Conservation (phyloP, 2,888 invertebrate species). For the Mesochorus sp. region DNA sequence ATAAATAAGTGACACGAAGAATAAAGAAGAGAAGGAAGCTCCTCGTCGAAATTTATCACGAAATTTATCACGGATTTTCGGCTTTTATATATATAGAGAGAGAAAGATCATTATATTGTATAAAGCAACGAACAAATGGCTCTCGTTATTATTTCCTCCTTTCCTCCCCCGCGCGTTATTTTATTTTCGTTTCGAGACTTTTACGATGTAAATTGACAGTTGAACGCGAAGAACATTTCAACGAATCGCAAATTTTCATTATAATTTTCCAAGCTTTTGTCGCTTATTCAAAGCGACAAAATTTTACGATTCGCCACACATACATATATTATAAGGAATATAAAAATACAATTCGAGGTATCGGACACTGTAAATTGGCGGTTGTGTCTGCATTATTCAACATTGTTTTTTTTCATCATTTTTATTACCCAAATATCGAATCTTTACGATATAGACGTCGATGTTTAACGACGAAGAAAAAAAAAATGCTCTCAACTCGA, state of each 20-base stretch:
- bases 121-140: conserved; percentile 71
- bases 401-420: too few species aligned
- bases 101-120: conserved; percentile 70
- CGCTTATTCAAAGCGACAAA: too few species aligned
- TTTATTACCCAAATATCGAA: too few species aligned
- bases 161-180: neutral
- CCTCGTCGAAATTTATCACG: conserved; percentile 12
- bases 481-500: neutral
- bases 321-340: too few species aligned
- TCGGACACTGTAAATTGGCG: too few species aligned
- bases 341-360: too few species aligned
- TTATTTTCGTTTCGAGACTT: neutral
- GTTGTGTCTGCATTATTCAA: too few species aligned
- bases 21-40: neutral
- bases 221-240: neutral
- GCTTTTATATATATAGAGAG: conserved; percentile 6
- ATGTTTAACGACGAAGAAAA: conserved; percentile 11
- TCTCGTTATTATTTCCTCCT: conserved; percentile 50
- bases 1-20: conserved; percentile 12
- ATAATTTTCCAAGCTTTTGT: too few species aligned
- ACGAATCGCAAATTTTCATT: too few species aligned
- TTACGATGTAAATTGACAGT: conserved; percentile 25
- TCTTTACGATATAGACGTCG: too few species aligned
- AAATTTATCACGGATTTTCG: neutral
- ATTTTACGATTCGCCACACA: too few species aligned